Base-by-base conservation (phyloP, 2,113 vertebrate species). In the Salminus brasiliensis region DNA sequence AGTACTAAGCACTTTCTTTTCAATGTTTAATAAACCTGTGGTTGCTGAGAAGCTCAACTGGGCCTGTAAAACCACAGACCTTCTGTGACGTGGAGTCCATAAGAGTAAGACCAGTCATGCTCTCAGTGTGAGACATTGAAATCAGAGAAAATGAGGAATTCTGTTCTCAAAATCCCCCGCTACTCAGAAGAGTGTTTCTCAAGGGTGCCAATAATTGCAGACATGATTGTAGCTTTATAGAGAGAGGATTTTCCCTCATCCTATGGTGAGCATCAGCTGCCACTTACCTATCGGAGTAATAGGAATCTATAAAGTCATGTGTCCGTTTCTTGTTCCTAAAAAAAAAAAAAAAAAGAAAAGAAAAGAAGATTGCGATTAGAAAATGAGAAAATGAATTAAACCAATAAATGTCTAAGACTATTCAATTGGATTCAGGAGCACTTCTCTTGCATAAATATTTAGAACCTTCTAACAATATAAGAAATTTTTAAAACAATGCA, bases 261-360 rank as follows among this genome's bases (percentile, higher is more conserved):
- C 36, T 21, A 45, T 27, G 0, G 0, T 15, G 5, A 63, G 12
- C 18, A 66, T n/a, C 13, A 53, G 39, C 10, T 8, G 53, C 25
- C 12, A 72, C 94, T 92, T 81, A 96, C 95, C 93, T 92, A 85
- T 96, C 95, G 84, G 94, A 95, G 89, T 94, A 94, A 87, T 95
- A 95, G 30, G 94, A 90, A 75, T 96, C 94, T 87, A 95, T 91
- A 79, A 94, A 95, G 87, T 95, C 94, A 87, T 90, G 94, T 84
- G 89, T 87, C 72, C 94, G 90, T 87, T 96, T 96, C 89, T 94
- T 93, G 89, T 94, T 93, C 89, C 95, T 96, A 65, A n/a, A 57
- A 77, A 74, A 59, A 63, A 57, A 1, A 8, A n/a, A 69, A n/a
- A n/a, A n/a, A n/a, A n/a, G n/a, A n/a, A n/a, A n/a, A n/a, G n/a